These are phyloP conservation scores for Ceyx melanurus DNA, from an alignment of 2,113 vertebrate genomes.

Conservation along the genomic window DNA sequence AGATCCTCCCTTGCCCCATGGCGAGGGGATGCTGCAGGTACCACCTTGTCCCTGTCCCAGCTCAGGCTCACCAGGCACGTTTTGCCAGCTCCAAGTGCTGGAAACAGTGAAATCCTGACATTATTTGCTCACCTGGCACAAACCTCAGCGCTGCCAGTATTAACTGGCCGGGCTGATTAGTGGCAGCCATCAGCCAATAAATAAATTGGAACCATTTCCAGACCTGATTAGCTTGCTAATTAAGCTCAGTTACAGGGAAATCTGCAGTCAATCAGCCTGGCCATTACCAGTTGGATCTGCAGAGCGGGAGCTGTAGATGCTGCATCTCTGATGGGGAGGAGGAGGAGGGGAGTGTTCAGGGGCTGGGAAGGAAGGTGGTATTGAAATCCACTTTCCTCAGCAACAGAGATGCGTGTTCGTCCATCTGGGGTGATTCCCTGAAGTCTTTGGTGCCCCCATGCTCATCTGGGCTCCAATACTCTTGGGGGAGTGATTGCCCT, in stretches of 20 bases:
- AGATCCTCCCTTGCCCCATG: rapidly evolving
- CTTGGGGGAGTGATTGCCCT: rapidly evolving
- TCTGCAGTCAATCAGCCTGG: constrained; percentile 55
- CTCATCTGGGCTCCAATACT: rapidly evolving
- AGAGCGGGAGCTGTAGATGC: neutral
- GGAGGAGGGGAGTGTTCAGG: neutral
- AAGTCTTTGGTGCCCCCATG: rapidly evolving
- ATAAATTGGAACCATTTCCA: constrained; percentile 66
- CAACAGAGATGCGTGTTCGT: neutral
- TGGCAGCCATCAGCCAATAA: constrained; percentile 51
- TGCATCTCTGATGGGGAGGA: neutral
- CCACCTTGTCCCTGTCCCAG: neutral
- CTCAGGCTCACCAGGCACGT: neutral
- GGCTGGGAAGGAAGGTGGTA: neutral
- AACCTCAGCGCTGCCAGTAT: neutral
- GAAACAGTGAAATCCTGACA: neutral
- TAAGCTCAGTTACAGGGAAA: constrained; percentile 64
- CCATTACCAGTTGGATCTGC: constrained; percentile 22
- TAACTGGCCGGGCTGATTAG: constrained; percentile 47
- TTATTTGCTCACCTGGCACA: constrained; percentile 20
- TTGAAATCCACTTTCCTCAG: neutral
- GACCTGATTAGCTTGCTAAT: constrained; percentile 69
- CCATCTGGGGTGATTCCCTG: rapidly evolving
- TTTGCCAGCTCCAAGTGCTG: neutral
- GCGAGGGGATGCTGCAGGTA: neutral